A percentile compares a stretch with the other conserved stretches of the same genome.
Evolutionary conservation across 2,113 vertebrate genomes (phyloP).

Genomic region (Xiphophorus couchianus): DNA sequence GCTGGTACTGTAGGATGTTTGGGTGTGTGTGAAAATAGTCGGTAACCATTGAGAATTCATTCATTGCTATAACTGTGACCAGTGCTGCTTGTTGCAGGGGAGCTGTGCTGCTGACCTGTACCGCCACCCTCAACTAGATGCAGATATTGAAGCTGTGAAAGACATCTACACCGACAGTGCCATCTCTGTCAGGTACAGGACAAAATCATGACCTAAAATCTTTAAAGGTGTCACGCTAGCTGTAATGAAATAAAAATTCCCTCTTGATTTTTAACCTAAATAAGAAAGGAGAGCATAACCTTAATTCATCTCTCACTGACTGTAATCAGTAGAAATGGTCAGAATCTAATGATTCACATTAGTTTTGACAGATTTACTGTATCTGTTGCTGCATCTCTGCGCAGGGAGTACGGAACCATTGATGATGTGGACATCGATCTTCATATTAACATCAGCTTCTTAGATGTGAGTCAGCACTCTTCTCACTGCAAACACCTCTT

Average conservation of each 20-base stretch:
- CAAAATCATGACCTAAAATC: neutral
- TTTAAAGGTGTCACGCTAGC: neutral
- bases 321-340: constrained; percentile 11
- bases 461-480: constrained; percentile 89
- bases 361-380: constrained; percentile 10
- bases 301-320: constrained; percentile 5
- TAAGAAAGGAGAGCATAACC: neutral
- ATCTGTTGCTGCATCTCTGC: constrained; percentile 39
- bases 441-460: constrained; percentile 96
- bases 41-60: constrained; percentile 29
- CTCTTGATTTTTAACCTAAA: neutral
- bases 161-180: constrained; percentile 98
- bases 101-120: constrained; percentile 97
- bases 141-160: constrained; percentile 97
- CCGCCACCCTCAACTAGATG: constrained; percentile 95
- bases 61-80: constrained; percentile 13
- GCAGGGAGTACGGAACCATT: constrained; percentile 97
- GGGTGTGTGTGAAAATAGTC: constrained; percentile 4
- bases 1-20: neutral
- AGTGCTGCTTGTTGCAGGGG: constrained; percentile 81
- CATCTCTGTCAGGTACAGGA: constrained; percentile 89
- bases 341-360: constrained; percentile 12
- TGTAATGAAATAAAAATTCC: neutral
- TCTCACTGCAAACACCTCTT: constrained; percentile 15
- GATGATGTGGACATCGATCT: constrained; percentile 98